These are phyloP conservation scores for Pogonocherus hispidulus DNA, from an alignment of 2,888 invertebrate genomes.

Conservation along the genomic window DNA sequence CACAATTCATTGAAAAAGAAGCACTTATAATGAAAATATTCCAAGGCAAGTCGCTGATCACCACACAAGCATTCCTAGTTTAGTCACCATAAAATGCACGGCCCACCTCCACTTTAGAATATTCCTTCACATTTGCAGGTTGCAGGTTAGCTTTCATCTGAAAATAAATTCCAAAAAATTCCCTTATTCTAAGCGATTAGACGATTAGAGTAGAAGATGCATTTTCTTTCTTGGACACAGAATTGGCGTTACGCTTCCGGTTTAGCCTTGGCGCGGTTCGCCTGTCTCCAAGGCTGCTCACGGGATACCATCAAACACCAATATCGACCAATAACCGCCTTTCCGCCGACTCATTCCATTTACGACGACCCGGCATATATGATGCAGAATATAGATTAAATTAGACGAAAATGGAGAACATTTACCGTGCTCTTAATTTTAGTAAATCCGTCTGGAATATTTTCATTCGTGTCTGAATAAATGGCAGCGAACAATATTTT, in stretches of 20 bases:
- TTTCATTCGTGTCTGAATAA: neutral
- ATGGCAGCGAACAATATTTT: too few species aligned
- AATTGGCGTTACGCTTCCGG: slow-evolving; percentile 7
- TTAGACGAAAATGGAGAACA: slow-evolving; percentile 15
- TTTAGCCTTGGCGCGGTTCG: slow-evolving; percentile 30
- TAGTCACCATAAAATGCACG: too few species aligned
- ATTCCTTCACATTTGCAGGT: too few species aligned
- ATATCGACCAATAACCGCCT: slow-evolving; percentile 34
- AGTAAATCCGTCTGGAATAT: neutral
- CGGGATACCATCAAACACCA: slow-evolving; percentile 32
- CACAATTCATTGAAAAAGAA: too few species aligned
- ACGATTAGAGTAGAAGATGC: too few species aligned
- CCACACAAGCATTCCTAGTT: too few species aligned
- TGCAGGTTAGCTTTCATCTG: too few species aligned
- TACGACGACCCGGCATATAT: slow-evolving; percentile 10
- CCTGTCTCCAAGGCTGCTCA: slow-evolving; percentile 35
- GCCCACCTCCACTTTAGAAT: too few species aligned
- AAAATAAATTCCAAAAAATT: too few species aligned
- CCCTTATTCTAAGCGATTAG: too few species aligned
- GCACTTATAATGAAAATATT: too few species aligned
- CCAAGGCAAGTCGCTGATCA: too few species aligned
- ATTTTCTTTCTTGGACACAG: neutral
- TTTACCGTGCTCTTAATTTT: slow-evolving; percentile 9
- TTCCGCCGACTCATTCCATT: slow-evolving; percentile 27
- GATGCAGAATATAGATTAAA: slow-evolving; percentile 16